Conservation (phyloP, 2,888 invertebrate genomes). For the Clostera curtula region DNA sequence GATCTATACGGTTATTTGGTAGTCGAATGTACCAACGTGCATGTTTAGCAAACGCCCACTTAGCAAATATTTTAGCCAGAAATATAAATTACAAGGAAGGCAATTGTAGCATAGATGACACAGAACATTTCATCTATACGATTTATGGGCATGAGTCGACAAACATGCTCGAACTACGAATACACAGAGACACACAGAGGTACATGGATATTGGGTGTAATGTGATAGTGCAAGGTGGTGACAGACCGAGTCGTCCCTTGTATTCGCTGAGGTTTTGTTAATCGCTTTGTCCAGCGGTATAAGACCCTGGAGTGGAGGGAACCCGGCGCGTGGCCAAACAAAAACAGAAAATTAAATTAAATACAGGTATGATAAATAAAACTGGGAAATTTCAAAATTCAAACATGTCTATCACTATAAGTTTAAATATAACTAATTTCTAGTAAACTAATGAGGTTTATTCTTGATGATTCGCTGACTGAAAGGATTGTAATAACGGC, state of each 20-base stretch:
- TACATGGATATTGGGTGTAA: conserved; percentile 45
- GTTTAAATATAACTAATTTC: conserved; percentile 41
- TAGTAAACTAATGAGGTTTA: conserved; percentile 62
- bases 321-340: conserved; percentile 57
- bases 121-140: conserved; percentile 9
- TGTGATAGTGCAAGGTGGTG: conserved; percentile 55
- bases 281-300: conserved; percentile 71
- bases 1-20: neutral
- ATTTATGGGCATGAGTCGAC: conserved; percentile 37
- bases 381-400: conserved; percentile 38
- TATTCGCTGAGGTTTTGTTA: conserved; percentile 68
- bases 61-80: neutral
- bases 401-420: conserved; percentile 52
- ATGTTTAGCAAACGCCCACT: neutral
- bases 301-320: conserved; percentile 60
- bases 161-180: conserved; percentile 60
- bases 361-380: conserved; percentile 40
- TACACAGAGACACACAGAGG: conserved; percentile 53
- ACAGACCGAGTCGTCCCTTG: conserved; percentile 71
- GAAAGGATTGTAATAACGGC: conserved; percentile 1
- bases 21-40: too few species aligned
- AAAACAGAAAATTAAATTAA: conserved; percentile 57
- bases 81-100: neutral
- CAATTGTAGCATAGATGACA: conserved; percentile 15
- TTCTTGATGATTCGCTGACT: conserved; percentile 40